A percentile compares a stretch with the other conserved stretches of the same genome.
phyloP scores from a whole-genome alignment of 2,797 vertebrate species.

The Momotus momota region DNA sequence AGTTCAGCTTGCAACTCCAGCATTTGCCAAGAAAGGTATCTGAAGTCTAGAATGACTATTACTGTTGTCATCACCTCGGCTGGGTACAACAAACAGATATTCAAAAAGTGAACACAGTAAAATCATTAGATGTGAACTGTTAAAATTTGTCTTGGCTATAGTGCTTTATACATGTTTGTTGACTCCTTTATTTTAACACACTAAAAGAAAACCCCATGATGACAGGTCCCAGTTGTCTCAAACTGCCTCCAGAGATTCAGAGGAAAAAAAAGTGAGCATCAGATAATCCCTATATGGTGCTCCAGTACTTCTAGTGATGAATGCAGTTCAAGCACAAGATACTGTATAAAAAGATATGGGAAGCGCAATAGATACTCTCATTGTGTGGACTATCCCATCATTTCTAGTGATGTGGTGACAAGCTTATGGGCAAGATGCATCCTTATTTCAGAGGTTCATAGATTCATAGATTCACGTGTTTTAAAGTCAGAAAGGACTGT shows the following conservation, averaged over 20 bases:
- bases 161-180: neutral
- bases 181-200: neutral
- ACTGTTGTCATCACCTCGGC: neutral
- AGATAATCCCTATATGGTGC: neutral
- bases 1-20: neutral
- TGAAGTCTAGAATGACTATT: neutral
- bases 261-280: neutral
- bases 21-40: neutral
- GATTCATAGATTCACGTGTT: neutral
- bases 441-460: neutral
- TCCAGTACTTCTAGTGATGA: neutral
- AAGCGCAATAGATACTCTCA: neutral
- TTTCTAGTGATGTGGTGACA: neutral
- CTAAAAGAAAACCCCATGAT: neutral
- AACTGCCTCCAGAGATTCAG: neutral
- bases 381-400: neutral
- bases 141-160: neutral
- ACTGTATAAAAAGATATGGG: neutral
- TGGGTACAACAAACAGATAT: neutral
- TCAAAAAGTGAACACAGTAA: neutral
- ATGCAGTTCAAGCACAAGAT: neutral
- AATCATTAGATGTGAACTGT: neutral
- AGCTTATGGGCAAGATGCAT: neutral
- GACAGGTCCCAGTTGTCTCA: neutral
- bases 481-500: neutral